Evolutionary conservation across 2,113 vertebrate species (phyloP).

Genomic region (Pituophis catenifer): DNA sequence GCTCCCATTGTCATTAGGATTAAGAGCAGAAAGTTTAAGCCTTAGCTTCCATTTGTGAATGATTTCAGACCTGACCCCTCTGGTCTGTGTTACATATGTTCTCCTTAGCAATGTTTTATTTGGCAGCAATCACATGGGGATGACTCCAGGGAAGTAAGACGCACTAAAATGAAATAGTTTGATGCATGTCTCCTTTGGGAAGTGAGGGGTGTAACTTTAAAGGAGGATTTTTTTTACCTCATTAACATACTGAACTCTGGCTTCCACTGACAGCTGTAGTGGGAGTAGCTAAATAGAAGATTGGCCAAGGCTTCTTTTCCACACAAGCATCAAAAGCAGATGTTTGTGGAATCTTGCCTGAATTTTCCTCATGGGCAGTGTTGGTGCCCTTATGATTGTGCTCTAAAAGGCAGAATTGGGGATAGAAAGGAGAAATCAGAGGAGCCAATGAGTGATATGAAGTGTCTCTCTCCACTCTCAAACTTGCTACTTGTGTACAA

Average conservation of each 20-base stretch:
- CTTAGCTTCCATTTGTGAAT: constrained; percentile 8
- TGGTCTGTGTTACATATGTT: constrained; percentile 6
- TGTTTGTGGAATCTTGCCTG: not conserved
- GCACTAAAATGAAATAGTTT: constrained; percentile 19
- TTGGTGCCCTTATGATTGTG: not conserved
- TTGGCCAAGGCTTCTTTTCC: not conserved
- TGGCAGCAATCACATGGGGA: constrained; percentile 14
- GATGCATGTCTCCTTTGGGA: constrained; percentile 16
- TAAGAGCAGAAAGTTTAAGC: not conserved
- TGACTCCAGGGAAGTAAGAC: not conserved
- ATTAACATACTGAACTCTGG: constrained; percentile 27
- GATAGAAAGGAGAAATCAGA: not conserved
- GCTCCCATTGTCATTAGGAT: not conserved
- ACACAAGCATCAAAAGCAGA: not conserved
- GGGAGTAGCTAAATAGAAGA: not conserved
- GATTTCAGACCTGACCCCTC: constrained; percentile 15
- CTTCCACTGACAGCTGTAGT: not conserved
- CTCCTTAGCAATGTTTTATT: constrained; percentile 21
- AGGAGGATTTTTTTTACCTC: constrained; percentile 3
- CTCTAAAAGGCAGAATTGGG: not conserved
- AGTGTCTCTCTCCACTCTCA: not conserved
- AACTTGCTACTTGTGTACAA: not conserved
- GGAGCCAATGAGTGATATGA: not conserved
- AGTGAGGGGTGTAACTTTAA: constrained; percentile 18
- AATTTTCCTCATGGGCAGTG: not conserved